Evolutionary conservation across 2,797 vertebrate genomes (phyloP).

Genomic region (Chromobotia macracanthus): DNA sequence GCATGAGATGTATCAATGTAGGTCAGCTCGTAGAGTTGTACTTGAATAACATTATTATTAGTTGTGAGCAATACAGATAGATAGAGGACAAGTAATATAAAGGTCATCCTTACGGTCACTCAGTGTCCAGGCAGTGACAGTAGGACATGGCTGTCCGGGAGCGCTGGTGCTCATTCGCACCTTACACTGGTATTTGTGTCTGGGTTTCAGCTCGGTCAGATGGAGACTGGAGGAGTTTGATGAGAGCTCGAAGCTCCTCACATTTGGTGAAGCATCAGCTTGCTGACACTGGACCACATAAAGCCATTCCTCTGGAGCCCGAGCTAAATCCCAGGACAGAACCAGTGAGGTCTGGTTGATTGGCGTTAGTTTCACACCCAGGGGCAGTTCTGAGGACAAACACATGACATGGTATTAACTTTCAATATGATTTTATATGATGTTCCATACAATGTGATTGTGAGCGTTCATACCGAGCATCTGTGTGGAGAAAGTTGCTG

Average conservation of each 20-base stretch:
- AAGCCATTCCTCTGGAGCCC: slow-evolving; percentile 75
- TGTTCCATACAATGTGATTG: background rate
- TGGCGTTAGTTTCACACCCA: slow-evolving; percentile 77
- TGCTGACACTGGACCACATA: slow-evolving; percentile 79
- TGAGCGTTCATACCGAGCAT: slow-evolving; percentile 73
- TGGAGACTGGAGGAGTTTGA: slow-evolving; percentile 75
- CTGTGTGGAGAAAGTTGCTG: slow-evolving; percentile 78
- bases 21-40: too few relatives aligned
- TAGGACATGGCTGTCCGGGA: slow-evolving; percentile 78
- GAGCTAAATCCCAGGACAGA: slow-evolving; percentile 80
- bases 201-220: slow-evolving; percentile 76
- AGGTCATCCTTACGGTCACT: slow-evolving; percentile 76
- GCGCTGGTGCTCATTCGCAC: slow-evolving; percentile 78
- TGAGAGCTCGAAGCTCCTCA: slow-evolving; percentile 68
- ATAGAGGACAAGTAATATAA: background rate
- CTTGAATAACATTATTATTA: background rate
- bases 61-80: background rate
- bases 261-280: slow-evolving; percentile 58
- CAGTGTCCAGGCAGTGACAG: slow-evolving; percentile 82
- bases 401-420: background rate
- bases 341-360: slow-evolving; percentile 77
- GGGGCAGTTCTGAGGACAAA: slow-evolving; percentile 75
- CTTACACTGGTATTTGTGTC: slow-evolving; percentile 80
- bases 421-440: background rate
- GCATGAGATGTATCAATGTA: too few relatives aligned